Conservation (phyloP, 2,888 invertebrate genomes). For the Heteropelma amictum region DNA sequence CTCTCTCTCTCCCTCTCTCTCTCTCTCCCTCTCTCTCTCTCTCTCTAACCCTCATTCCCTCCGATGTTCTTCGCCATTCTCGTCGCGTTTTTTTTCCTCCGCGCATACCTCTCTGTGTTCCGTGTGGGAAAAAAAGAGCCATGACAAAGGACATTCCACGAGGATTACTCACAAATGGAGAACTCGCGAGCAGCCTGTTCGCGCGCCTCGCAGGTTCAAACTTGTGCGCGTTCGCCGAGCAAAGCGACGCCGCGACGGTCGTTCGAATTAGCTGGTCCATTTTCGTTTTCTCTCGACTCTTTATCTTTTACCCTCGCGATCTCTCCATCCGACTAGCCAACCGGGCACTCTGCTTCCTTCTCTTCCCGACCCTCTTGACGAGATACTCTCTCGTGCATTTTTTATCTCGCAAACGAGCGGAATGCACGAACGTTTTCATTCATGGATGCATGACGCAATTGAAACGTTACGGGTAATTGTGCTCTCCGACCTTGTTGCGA, state of each 20-base stretch:
- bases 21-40: not conserved
- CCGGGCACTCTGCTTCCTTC: not conserved
- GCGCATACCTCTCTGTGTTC: conserved; percentile 6
- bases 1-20: not conserved
- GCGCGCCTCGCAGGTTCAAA: conserved; percentile 35
- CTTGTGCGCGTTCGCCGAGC: conserved; percentile 36
- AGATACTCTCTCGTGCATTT: not conserved
- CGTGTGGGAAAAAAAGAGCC: conserved; percentile 50
- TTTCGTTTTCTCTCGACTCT: conserved; percentile 15
- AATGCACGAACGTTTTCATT: conserved; percentile 12
- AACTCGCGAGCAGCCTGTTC: conserved; percentile 25
- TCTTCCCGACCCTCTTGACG: not conserved
- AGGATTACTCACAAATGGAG: conserved; percentile 61
- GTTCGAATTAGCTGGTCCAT: conserved; percentile 49
- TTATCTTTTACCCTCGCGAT: not conserved
- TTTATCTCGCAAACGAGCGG: not conserved
- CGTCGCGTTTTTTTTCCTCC: conserved; percentile 22
- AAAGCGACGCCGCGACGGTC: conserved; percentile 23
- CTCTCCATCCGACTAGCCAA: not conserved
- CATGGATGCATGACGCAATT: conserved; percentile 25
- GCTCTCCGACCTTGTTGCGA: not conserved
- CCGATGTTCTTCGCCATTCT: conserved; percentile 17
- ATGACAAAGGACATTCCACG: conserved; percentile 65
- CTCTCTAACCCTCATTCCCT: not conserved
- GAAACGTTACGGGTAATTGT: not conserved